Conservation (phyloP, 1,140 invertebrate genomes). For the Coptotermes formosanus region DNA sequence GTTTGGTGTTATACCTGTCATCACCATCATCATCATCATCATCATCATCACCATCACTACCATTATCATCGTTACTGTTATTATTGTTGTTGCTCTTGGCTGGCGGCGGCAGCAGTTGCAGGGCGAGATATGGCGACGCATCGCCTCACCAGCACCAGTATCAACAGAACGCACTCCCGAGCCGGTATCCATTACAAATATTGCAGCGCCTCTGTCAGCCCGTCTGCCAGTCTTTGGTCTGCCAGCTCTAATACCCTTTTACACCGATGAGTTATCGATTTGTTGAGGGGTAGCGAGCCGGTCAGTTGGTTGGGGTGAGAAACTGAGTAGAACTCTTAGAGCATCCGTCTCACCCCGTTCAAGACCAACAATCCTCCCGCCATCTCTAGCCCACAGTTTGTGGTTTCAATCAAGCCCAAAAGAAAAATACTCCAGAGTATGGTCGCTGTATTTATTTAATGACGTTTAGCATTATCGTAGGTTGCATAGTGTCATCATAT, state of each 20-base stretch:
- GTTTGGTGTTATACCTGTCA: no score
- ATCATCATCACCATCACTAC: no score
- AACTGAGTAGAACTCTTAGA: not conserved
- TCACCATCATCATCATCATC: no score
- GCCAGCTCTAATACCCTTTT: conserved; percentile 40
- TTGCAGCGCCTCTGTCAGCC: conserved; percentile 38
- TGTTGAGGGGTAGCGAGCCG: not conserved
- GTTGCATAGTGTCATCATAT: no score
- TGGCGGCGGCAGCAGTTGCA: not conserved
- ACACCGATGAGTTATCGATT: conserved; percentile 42
- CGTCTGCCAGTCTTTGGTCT: conserved; percentile 15
- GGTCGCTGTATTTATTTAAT: no score
- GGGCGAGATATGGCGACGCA: not conserved
- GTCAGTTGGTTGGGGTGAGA: not conserved
- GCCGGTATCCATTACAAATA: conserved; percentile 43
- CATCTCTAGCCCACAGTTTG: no score
- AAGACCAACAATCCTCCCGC: not conserved
- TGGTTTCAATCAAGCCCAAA: no score
- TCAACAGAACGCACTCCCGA: conserved; percentile 39
- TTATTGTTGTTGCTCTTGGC: not conserved
- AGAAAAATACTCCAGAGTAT: no score
- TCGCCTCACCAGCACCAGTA: not conserved
- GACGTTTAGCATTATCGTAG: no score
- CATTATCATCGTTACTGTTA: not conserved
- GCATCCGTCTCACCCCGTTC: not conserved